Evolutionary conservation across 2,113 vertebrate species (phyloP).

Genomic region (Muntiacus reevesi): DNA sequence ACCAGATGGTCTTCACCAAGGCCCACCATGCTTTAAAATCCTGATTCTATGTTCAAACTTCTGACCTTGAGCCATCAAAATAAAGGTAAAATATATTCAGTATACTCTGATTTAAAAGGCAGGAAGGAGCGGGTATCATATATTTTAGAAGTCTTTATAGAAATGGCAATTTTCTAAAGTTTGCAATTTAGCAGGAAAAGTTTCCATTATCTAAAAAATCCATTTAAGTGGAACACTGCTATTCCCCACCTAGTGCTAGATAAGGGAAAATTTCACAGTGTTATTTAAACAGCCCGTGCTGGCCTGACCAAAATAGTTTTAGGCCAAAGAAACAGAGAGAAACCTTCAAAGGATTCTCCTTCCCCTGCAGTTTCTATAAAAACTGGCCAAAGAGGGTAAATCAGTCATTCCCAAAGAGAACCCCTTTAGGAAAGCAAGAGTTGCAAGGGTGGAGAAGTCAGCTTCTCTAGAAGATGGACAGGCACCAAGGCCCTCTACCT

Average conservation of each 20-base stretch:
- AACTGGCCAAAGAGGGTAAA: neutral
- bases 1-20: neutral
- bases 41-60: neutral
- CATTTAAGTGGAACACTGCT: neutral
- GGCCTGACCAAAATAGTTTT: conserved; percentile 15
- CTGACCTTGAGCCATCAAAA: neutral
- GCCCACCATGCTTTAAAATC: neutral
- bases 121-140: neutral
- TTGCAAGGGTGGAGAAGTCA: neutral
- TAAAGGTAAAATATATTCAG: neutral
- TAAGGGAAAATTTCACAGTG: conserved; percentile 33
- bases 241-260: neutral
- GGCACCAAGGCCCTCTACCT: neutral
- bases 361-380: neutral
- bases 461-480: neutral
- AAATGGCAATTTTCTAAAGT: neutral
- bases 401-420: neutral
- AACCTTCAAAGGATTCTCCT: neutral
- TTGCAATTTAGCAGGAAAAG: neutral
- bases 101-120: neutral
- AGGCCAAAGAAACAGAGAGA: conserved; percentile 25
- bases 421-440: neutral
- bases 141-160: conserved; percentile 24
- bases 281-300: conserved; percentile 26
- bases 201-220: conserved; percentile 50